Conservation (phyloP, 2,113 vertebrate species). For the Sakesphorus luctuosus region DNA sequence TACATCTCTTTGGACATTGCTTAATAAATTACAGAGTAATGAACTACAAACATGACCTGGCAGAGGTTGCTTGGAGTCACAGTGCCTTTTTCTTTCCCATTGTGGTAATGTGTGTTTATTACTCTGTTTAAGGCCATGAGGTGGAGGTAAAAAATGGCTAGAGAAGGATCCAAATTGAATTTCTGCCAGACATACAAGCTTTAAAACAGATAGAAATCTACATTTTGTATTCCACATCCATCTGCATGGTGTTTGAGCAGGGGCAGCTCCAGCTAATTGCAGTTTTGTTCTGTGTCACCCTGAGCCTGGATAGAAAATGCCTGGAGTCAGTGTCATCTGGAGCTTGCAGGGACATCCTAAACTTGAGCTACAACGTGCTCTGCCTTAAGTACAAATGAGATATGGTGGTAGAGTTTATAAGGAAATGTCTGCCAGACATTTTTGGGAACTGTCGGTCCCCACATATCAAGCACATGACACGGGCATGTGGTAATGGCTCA, state of each 20-base stretch:
- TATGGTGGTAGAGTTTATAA: too few relatives aligned
- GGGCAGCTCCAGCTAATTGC: background rate
- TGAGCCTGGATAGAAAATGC: background rate
- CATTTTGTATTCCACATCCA: background rate
- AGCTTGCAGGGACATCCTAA: background rate
- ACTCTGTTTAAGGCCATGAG: background rate
- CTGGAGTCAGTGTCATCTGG: background rate
- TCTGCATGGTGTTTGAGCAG: background rate
- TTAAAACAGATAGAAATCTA: background rate
- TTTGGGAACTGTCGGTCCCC: background rate
- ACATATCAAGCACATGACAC: fast-evolving
- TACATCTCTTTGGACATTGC: background rate
- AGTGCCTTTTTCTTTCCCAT: background rate
- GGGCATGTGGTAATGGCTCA: background rate
- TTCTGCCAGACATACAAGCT: background rate
- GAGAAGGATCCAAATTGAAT: background rate
- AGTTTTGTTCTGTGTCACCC: fast-evolving
- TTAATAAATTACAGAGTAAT: constrained; percentile 29
- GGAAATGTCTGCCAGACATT: background rate
- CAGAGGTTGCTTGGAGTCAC: background rate
- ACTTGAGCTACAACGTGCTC: background rate
- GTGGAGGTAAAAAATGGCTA: background rate
- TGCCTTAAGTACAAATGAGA: background rate
- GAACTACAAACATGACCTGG: background rate
- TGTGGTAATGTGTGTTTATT: background rate